Evolutionary conservation across 2,113 vertebrate species (phyloP).

Genomic region (Centropus bengalensis): DNA sequence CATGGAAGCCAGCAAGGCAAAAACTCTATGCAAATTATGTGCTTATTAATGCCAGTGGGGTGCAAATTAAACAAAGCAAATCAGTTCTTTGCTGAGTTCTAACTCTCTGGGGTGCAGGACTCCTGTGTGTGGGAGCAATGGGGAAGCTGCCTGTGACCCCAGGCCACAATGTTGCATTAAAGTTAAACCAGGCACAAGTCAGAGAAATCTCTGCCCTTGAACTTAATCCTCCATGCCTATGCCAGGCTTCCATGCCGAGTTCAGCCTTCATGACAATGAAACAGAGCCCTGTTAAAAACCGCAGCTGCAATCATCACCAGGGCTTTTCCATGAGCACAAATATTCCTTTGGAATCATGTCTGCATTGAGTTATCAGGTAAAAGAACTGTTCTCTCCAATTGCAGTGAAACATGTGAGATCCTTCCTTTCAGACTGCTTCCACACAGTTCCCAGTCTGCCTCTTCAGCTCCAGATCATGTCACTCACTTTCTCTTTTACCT

Average conservation of each 20-base stretch:
- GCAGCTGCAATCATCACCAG: slow-evolving; percentile 5
- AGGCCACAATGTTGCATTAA: not conserved
- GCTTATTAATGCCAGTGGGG: fast-evolving
- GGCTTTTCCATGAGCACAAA: slow-evolving; percentile 27
- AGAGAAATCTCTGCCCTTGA: not conserved
- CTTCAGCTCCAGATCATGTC: not conserved
- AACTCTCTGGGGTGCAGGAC: not conserved
- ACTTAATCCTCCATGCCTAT: not conserved
- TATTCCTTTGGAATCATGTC: slow-evolving; percentile 51
- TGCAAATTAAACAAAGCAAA: not conserved
- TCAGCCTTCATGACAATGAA: not conserved
- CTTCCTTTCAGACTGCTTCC: not conserved
- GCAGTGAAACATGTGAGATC: not conserved
- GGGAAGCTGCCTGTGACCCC: not conserved
- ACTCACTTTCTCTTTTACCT: not conserved
- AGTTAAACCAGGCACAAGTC: not conserved
- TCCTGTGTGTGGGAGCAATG: fast-evolving
- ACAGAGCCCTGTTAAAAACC: slow-evolving; percentile 40
- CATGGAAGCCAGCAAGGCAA: not conserved
- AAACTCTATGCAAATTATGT: not conserved
- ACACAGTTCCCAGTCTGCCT: not conserved
- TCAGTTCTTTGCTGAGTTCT: not conserved
- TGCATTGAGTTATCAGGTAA: slow-evolving; percentile 8
- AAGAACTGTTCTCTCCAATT: slow-evolving; percentile 10
- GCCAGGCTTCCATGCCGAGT: not conserved